Base-by-base conservation (phyloP, 2,797 vertebrate species). In the Labroides dimidiatus region DNA sequence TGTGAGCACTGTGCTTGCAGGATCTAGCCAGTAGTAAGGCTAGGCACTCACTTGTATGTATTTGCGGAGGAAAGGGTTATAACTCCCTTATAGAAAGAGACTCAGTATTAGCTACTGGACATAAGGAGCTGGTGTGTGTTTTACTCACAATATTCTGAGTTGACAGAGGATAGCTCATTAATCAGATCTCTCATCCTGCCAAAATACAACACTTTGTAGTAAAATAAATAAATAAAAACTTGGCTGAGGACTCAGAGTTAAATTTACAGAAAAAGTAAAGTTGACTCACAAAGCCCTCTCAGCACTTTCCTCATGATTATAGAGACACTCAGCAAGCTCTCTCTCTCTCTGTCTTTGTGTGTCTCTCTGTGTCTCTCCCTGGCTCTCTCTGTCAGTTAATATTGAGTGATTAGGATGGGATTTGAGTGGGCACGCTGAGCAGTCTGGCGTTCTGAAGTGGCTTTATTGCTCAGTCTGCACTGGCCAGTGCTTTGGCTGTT, bases 341-440 rank as follows among this genome's bases (percentile, higher is more conserved):
- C 27, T 27, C 27, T 27, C 27, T n/a, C n/a, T n/a, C n/a, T n/a
- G n/a, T n/a, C n/a, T n/a, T n/a, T n/a, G n/a, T n/a, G n/a, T n/a
- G n/a, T 6, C 24, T 27, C 24, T 27, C 24, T 27, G 24, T 27
- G 24, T 60, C 43, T 77, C 53, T 55, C 67, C 54, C 37, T 66
- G 64, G 63, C 65, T 82, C 41, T 60, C 64, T 73, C 66, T 78
- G 64, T 71, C 71, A 82, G 83, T 84, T 88, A 75, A 78, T 79
- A 71, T 67, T 80, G 84, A 85, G 71, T 86, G 81, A 91, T 85
- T 84, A 83, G 61, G 57, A 64, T 48, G 56, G 62, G 82, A 86
- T 87, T 87, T 87, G 84, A 74, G 76, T 86, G 80, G 85, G 80
- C 71, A 84, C 78, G 70, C 62, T 78, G 80, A 87, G 81, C 74